A percentile compares a stretch with the other conserved stretches of the same genome.
Conservation (phyloP, 1,140 invertebrate species). For the Sminthurinus signatus region DNA sequence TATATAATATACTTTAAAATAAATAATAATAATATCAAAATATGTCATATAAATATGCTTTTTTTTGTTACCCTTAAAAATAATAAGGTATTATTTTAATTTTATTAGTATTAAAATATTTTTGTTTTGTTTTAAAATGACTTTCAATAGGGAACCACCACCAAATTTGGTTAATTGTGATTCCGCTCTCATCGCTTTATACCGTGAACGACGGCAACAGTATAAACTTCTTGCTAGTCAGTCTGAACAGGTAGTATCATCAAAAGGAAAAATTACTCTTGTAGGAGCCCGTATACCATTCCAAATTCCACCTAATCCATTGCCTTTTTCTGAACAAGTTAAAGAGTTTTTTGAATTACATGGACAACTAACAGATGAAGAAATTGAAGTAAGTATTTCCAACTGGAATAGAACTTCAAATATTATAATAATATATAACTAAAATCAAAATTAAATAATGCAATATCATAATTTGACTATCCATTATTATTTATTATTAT, state of each 20-base stretch:
- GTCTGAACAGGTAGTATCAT: conserved; percentile 35
- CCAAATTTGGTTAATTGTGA: conserved; percentile 29
- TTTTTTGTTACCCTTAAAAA: too few species aligned
- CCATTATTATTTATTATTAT: too few species aligned
- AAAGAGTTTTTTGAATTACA: conserved; percentile 23
- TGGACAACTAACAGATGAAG: conserved; percentile 10
- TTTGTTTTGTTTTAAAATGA: too few species aligned
- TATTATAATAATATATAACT: too few species aligned
- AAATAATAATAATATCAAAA: too few species aligned
- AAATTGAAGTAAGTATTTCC: conserved; percentile 32
- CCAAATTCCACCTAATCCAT: conserved; percentile 32
- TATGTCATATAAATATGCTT: too few species aligned
- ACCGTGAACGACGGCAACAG: conserved; percentile 9
- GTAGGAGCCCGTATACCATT: not conserved
- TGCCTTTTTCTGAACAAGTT: conserved; percentile 21
- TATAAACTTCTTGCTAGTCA: conserved; percentile 36
- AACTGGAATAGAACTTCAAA: not conserved
- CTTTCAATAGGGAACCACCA: too few species aligned
- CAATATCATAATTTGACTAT: too few species aligned
- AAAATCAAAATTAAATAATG: too few species aligned
- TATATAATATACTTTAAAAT: too few species aligned
- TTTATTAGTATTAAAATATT: too few species aligned
- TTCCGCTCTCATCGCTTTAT: conserved; percentile 20
- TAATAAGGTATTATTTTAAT: too few species aligned
- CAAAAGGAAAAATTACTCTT: conserved; percentile 26